A percentile compares a stretch with the other conserved stretches of the same genome.
Evolutionary conservation across 2,113 vertebrate genomes (phyloP).

Genomic region (Silurus glanis): DNA sequence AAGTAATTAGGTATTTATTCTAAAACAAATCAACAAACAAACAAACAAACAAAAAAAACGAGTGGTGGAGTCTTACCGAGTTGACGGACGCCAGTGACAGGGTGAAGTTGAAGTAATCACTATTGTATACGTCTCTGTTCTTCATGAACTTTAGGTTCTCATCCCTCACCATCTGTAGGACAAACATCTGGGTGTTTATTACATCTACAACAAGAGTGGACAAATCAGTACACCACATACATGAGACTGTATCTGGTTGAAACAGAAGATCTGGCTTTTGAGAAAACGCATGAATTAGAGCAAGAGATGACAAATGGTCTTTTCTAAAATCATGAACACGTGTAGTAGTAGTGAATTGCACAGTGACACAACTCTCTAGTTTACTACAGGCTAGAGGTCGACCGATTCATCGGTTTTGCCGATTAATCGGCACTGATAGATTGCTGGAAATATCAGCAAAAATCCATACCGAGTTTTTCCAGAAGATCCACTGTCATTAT

Average conservation of each 20-base stretch:
- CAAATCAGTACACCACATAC: not conserved
- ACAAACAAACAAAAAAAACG: not conserved
- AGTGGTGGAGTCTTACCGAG: constrained; percentile 73
- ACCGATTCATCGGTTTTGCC: too few relatives aligned
- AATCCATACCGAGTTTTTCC: too few relatives aligned
- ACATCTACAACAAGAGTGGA: not conserved
- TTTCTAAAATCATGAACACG: not conserved
- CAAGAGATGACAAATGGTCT: not conserved
- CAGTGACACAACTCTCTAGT: not conserved
- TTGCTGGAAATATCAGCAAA: too few relatives aligned
- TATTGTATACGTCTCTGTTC: constrained; percentile 97
- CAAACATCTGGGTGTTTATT: constrained; percentile 1
- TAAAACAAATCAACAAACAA: not conserved
- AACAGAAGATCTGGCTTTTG: not conserved
- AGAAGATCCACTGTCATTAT: too few relatives aligned
- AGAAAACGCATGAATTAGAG: not conserved
- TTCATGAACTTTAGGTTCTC: constrained; percentile 99
- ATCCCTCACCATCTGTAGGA: constrained; percentile 89
- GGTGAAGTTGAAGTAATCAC: constrained; percentile 98
- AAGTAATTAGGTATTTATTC: not conserved
- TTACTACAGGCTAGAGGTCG: too few relatives aligned
- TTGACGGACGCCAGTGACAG: constrained; percentile 93
- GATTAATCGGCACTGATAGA: too few relatives aligned
- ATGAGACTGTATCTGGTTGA: not conserved
- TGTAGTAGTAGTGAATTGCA: not conserved